A percentile compares a stretch with the other conserved stretches of the same genome.
phyloP scores from a whole-genome alignment of 2,797 vertebrate genomes.

The Hypotaenidia okinawae region DNA sequence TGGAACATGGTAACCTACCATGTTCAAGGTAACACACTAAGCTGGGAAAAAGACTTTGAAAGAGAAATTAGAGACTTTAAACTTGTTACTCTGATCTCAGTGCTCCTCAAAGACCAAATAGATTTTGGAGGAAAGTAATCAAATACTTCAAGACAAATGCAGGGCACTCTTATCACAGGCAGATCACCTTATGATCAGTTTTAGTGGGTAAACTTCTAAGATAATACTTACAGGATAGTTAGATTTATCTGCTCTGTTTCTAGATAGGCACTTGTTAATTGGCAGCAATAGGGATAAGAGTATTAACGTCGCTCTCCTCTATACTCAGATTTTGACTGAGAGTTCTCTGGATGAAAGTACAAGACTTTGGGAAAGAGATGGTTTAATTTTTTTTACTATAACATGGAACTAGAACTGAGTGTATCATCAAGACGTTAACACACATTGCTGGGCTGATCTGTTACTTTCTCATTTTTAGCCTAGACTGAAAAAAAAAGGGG shows the following conservation, averaged over 20 bases:
- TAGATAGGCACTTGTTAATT: background rate
- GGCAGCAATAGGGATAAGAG: background rate
- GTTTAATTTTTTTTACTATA: background rate
- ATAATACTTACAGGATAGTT: background rate
- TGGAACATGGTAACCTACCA: background rate
- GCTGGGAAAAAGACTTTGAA: background rate
- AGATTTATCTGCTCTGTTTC: background rate
- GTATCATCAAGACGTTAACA: background rate
- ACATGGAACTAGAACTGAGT: background rate
- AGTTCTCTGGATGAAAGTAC: background rate
- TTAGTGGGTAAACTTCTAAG: background rate
- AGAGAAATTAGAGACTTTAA: background rate
- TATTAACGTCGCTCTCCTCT: background rate
- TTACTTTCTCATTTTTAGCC: background rate
- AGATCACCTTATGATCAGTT: background rate
- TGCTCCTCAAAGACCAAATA: background rate
- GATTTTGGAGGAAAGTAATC: background rate
- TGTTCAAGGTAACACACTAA: background rate
- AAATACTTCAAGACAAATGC: background rate
- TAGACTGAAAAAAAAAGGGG: fast-evolving
- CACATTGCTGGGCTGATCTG: background rate
- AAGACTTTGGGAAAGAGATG: background rate
- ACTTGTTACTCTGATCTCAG: background rate
- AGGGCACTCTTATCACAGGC: background rate
- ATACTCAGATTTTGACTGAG: background rate